These are phyloP conservation scores for Sylvicola fuscatus DNA, from an alignment of 2,888 invertebrate species.

Conservation along the genomic window DNA sequence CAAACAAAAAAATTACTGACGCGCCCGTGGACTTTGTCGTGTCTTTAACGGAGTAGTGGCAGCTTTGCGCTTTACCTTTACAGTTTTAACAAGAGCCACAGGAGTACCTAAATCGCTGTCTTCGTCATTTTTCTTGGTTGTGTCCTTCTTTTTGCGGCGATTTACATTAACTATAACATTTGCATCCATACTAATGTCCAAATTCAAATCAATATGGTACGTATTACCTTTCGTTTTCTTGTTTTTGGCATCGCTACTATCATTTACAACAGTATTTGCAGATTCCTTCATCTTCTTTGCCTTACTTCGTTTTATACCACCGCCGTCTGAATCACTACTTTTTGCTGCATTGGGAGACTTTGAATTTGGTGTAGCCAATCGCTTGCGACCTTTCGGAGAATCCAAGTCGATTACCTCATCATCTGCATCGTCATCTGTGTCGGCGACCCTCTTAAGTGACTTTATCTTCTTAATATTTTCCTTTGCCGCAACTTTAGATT, in stretches of 20 bases:
- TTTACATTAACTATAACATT: slow-evolving; percentile 24
- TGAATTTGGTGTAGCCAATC: no score
- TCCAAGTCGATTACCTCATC: not conserved
- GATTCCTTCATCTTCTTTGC: not conserved
- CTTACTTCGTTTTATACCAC: not conserved
- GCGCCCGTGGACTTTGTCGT: no score
- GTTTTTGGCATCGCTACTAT: slow-evolving; percentile 18
- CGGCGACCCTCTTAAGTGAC: slow-evolving; percentile 10
- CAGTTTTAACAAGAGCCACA: no score
- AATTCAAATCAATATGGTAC: slow-evolving; percentile 23
- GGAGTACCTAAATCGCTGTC: no score
- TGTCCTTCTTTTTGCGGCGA: slow-evolving; percentile 17
- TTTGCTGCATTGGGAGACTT: no score
- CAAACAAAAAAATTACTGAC: no score
- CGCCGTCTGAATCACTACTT: not conserved
- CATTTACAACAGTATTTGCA: slow-evolving; percentile 17
- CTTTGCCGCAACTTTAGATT: slow-evolving; percentile 14
- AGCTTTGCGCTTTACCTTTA: no score
- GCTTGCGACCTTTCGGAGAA: not conserved
- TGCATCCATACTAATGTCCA: slow-evolving; percentile 25
- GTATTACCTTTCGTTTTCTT: slow-evolving; percentile 16
- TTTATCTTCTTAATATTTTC: slow-evolving; percentile 5
- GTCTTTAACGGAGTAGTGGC: no score
- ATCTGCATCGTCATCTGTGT: not conserved
- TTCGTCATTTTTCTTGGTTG: no score